These are phyloP conservation scores for Listronotus bonariensis DNA, from an alignment of 1,140 invertebrate genomes.

Conservation along the genomic window DNA sequence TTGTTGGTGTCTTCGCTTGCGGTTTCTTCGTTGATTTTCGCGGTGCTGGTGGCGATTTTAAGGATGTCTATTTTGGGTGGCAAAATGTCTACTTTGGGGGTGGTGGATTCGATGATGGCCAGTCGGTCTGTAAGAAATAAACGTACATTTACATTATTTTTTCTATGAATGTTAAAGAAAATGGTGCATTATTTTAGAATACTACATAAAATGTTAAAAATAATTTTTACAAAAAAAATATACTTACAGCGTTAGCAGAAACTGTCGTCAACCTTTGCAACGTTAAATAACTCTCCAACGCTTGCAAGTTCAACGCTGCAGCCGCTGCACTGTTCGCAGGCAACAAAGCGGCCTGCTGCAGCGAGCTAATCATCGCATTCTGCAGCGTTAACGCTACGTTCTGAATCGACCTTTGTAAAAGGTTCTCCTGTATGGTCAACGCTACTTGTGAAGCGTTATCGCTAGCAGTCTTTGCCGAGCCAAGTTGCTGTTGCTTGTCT, in stretches of 20 bases:
- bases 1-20: constrained; percentile 56
- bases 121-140: constrained; percentile 22
- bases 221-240: neutral
- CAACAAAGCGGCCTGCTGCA: constrained; percentile 74
- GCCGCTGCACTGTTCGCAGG: constrained; percentile 78
- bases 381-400: constrained; percentile 75
- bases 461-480: constrained; percentile 17
- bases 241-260: constrained; percentile 41
- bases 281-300: constrained; percentile 80
- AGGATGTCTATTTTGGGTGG: constrained; percentile 58
- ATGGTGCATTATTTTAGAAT: too few relatives aligned
- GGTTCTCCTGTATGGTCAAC: constrained; percentile 59
- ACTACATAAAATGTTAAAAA: too few relatives aligned
- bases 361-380: constrained; percentile 74
- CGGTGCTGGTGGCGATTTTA: constrained; percentile 62
- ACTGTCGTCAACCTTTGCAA: constrained; percentile 67
- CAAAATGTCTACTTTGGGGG: constrained; percentile 14
- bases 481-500: constrained; percentile 40
- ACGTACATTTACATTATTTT: neutral
- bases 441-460: constrained; percentile 44
- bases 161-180: too few relatives aligned
- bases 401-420: constrained; percentile 62
- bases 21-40: constrained; percentile 64
- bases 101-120: constrained; percentile 1
- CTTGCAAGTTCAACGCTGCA: constrained; percentile 79